These are phyloP conservation scores for Lepus oiostolus DNA, from an alignment of 2,797 vertebrate species.

Conservation along the genomic window DNA sequence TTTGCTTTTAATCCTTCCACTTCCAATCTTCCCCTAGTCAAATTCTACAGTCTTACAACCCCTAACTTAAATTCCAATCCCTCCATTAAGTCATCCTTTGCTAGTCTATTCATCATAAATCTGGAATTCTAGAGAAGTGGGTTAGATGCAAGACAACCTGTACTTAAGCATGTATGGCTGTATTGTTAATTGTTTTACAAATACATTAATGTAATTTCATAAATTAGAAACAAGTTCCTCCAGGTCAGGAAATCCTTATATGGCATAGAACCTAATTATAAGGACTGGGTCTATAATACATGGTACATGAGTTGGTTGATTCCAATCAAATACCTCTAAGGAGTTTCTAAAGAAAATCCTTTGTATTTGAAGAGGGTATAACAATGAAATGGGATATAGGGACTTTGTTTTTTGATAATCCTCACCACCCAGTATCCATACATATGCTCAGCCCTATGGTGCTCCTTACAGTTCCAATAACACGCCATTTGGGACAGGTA, in stretches of 20 bases:
- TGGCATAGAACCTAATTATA: background rate
- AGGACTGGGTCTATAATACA: background rate
- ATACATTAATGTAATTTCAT: background rate
- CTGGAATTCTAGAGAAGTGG: slow-evolving; percentile 43
- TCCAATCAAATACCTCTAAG: slow-evolving; percentile 19
- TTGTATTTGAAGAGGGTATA: slow-evolving; percentile 9
- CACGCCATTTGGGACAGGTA: too few species aligned
- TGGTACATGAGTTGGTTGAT: background rate
- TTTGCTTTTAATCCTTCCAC: background rate
- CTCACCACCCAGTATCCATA: background rate
- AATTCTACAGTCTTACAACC: background rate
- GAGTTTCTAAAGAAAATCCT: background rate
- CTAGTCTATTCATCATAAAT: background rate
- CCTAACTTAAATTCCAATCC: slow-evolving; percentile 22
- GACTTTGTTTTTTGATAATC: background rate
- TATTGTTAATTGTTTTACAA: slow-evolving; percentile 9
- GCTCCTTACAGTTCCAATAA: background rate
- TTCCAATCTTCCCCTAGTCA: background rate
- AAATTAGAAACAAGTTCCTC: background rate
- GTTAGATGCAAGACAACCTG: background rate
- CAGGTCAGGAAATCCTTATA: background rate
- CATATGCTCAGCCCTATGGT: background rate
- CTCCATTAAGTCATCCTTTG: background rate
- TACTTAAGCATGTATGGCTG: background rate
- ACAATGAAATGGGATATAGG: background rate